Percentiles rank a stretch among this genome's conserved stretches.
These are phyloP conservation scores for Thamnaconus septentrionalis DNA, from an alignment of 2,113 vertebrate genomes.

Conservation along the genomic window DNA sequence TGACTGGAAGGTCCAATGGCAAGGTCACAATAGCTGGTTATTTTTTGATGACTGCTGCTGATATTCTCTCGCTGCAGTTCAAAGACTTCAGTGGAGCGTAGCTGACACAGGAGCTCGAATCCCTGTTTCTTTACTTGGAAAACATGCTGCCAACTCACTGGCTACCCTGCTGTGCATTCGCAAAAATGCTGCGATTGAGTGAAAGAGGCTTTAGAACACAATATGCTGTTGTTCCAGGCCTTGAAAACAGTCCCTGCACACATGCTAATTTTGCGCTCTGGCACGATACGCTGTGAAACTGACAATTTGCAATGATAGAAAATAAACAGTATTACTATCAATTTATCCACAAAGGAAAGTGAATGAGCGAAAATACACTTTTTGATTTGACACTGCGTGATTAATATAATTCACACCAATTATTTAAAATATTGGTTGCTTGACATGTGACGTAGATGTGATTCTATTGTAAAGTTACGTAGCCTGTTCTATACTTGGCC, in stretches of 20 bases:
- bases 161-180: conserved; percentile 42
- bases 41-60: conserved; percentile 12
- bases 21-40: conserved; percentile 20
- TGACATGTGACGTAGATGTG: no score
- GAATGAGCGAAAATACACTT: no score
- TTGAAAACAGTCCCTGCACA: conserved; percentile 12
- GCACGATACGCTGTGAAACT: conserved; percentile 8
- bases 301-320: conserved; percentile 4
- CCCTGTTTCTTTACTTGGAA: conserved; percentile 4
- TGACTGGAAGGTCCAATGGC: conserved; percentile 19
- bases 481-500: no score
- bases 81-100: conserved; percentile 10
- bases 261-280: conserved; percentile 22
- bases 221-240: conserved; percentile 34
- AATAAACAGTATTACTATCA: no score
- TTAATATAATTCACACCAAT: no score
- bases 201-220: conserved; percentile 39
- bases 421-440: no score
- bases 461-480: no score
- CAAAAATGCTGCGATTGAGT: conserved; percentile 44
- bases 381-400: no score
- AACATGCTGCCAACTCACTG: conserved; percentile 28
- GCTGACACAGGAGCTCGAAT: conserved; percentile 19
- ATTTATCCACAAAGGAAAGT: no score
- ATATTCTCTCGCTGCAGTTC: conserved; percentile 6